These are phyloP conservation scores for Tamias sibiricus DNA, from an alignment of 2,113 vertebrate genomes.

Conservation along the genomic window DNA sequence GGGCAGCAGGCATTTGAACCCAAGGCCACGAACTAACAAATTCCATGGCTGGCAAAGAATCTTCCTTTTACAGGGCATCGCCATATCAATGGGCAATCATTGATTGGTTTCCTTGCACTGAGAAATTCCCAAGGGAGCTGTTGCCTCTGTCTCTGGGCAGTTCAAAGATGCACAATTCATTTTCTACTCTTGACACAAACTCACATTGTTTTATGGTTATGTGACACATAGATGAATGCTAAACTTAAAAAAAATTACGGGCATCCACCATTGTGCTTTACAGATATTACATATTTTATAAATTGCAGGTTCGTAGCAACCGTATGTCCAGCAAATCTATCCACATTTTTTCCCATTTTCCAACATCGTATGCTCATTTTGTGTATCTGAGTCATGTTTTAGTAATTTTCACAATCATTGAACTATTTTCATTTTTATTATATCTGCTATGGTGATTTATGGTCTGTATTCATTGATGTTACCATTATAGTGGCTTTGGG, in stretches of 20 bases:
- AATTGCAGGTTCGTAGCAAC: not conserved
- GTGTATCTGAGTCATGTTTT: not conserved
- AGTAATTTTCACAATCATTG: not conserved
- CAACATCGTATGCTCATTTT: not conserved
- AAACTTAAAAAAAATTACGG: not conserved
- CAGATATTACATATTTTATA: not conserved
- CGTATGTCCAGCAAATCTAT: not conserved
- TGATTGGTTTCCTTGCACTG: no score
- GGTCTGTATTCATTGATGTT: not conserved
- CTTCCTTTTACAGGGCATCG: no score
- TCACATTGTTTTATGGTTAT: not conserved
- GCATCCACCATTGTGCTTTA: no score
- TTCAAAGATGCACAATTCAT: no score
- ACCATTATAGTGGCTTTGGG: not conserved
- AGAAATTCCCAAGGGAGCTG: no score
- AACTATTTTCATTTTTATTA: not conserved
- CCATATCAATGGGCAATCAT: no score
- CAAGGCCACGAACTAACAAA: no score
- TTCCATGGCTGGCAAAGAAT: no score
- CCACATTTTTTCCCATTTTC: not conserved
- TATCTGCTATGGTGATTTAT: not conserved
- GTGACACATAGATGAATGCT: not conserved
- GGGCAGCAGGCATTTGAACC: no score
- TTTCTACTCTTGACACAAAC: not conserved
- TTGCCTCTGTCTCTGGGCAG: no score